These are phyloP conservation scores for Apocheima hispidaria DNA, from an alignment of 2,888 invertebrate genomes.

Conservation along the genomic window DNA sequence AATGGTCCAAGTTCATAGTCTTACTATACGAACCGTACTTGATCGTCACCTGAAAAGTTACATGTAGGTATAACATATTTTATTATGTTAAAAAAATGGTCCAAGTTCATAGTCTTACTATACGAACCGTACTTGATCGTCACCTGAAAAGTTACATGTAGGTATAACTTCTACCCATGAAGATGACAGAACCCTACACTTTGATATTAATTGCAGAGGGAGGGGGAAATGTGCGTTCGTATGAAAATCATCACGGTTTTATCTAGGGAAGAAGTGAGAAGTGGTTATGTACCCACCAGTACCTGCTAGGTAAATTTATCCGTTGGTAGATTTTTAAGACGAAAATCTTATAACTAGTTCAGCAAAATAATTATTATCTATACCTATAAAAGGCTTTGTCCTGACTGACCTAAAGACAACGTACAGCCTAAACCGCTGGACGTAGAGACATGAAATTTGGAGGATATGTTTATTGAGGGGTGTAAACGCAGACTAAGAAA, in stretches of 20 bases:
- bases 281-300: neutral
- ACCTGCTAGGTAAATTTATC: neutral
- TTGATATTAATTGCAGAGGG: slow-evolving; percentile 42
- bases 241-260: slow-evolving; percentile 42
- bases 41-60: slow-evolving; percentile 30
- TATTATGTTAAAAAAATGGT: neutral
- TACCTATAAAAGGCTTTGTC: no score
- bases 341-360: no score
- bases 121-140: slow-evolving; percentile 22
- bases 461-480: no score
- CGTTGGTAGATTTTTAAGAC: no score
- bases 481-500: no score
- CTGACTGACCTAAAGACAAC: no score
- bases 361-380: no score
- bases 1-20: neutral
- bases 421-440: no score
- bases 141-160: slow-evolving; percentile 27
- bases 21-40: slow-evolving; percentile 10
- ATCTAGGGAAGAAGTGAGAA: slow-evolving; percentile 32
- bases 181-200: slow-evolving; percentile 30
- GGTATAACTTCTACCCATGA: neutral
- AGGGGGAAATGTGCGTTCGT: slow-evolving; percentile 36
- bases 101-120: neutral
- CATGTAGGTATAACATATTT: slow-evolving; percentile 8
- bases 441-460: no score